Evolutionary conservation across 2,888 invertebrate species (phyloP).

Genomic region (Notodonta dromedarius): DNA sequence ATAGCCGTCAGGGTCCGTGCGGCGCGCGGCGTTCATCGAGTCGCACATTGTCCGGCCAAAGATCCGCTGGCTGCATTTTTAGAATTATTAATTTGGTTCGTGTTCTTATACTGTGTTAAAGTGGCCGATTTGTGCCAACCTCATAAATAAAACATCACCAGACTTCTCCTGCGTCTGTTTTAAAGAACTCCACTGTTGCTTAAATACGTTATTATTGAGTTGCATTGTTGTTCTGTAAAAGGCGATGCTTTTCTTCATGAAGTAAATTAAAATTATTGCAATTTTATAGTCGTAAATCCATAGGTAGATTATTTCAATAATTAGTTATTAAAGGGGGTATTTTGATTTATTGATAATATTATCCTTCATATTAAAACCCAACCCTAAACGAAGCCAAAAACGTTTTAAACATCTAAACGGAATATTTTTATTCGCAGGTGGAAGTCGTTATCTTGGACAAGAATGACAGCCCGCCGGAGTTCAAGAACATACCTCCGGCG

Average conservation of each 20-base stretch:
- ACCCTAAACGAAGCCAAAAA: too few species aligned
- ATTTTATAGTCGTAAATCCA: conserved; percentile 13
- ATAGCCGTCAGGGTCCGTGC: conserved; percentile 5
- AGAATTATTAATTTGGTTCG: conserved; percentile 80
- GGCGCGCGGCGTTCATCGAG: conserved; percentile 37
- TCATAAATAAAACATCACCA: conserved; percentile 78
- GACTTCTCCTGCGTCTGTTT: conserved; percentile 59
- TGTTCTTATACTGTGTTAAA: conserved; percentile 78
- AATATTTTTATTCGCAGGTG: conserved; percentile 85
- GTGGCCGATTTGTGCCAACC: conserved; percentile 70
- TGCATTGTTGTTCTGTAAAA: conserved; percentile 52
- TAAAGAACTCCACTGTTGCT: conserved; percentile 56
- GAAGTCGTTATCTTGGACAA: conserved; percentile 93
- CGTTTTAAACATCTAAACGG: too few species aligned
- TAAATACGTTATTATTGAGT: conserved; percentile 65
- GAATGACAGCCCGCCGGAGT: conserved; percentile 97
- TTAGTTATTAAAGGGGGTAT: too few species aligned
- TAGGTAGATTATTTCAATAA: too few species aligned
- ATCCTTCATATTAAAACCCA: too few species aligned
- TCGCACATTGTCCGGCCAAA: conserved; percentile 59
- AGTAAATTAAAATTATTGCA: conserved; percentile 18
- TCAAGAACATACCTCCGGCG: conserved; percentile 88
- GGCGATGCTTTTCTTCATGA: conserved; percentile 28
- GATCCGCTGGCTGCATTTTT: conserved; percentile 74
- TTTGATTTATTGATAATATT: too few species aligned